These are phyloP conservation scores for Alloscopus bannaensis DNA, from an alignment of 2,888 invertebrate genomes.

Conservation along the genomic window DNA sequence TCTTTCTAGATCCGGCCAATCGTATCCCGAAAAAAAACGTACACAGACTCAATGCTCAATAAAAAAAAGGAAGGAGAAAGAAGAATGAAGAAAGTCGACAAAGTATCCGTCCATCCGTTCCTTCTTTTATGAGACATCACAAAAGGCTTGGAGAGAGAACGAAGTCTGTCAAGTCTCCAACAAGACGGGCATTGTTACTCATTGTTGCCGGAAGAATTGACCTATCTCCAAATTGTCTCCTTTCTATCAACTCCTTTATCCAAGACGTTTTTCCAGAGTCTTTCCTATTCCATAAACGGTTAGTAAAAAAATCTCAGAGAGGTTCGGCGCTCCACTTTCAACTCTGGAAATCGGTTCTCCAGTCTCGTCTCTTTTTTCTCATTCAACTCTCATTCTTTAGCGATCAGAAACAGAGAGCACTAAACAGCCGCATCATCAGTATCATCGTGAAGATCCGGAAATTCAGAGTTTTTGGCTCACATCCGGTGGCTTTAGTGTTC, in stretches of 20 bases:
- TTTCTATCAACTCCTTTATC: conserved; percentile 24
- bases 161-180: conserved; percentile 63
- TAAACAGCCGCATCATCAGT: conserved; percentile 40
- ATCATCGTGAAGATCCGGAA: conserved; percentile 52
- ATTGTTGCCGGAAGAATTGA: conserved; percentile 65
- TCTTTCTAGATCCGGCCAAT: conserved; percentile 67
- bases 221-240: conserved; percentile 61
- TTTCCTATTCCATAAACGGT: no score
- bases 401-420: conserved; percentile 52
- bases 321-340: conserved; percentile 27
- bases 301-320: no score
- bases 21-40: conserved; percentile 59
- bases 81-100: conserved; percentile 60
- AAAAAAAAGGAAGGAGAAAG: conserved; percentile 29
- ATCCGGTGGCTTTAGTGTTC: conserved; percentile 70
- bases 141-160: conserved; percentile 52
- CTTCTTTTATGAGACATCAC: conserved; percentile 49
- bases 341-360: conserved; percentile 52
- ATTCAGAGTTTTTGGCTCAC: conserved; percentile 67
- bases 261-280: conserved; percentile 28
- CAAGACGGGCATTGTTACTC: conserved; percentile 61
- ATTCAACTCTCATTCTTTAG: conserved; percentile 36
- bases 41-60: no score
- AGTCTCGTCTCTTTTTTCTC: conserved; percentile 30
- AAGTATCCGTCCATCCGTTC: conserved; percentile 69